phyloP scores from a whole-genome alignment of 2,888 invertebrate species.

The Diplazon laetatorius region DNA sequence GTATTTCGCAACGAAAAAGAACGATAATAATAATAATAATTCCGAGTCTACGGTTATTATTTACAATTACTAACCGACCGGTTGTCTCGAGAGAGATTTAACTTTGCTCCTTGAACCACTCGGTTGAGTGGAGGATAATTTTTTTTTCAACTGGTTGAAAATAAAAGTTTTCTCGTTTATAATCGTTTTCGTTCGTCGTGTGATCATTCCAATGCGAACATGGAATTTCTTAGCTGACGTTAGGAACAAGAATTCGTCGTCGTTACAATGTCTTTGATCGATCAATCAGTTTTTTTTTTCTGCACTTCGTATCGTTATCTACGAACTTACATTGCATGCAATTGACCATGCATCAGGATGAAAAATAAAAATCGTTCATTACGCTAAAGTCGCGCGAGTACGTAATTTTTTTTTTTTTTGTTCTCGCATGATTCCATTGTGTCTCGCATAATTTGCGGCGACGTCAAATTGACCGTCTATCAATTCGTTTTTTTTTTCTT shows the following conservation, averaged over 20 bases:
- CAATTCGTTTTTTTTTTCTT: background rate
- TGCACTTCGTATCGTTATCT: conserved; percentile 12
- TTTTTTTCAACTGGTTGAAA: background rate
- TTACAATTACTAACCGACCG: conserved; percentile 7
- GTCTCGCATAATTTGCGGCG: conserved; percentile 26
- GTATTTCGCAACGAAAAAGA: conserved; percentile 7
- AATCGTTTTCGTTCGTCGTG: conserved; percentile 2
- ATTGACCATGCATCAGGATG: background rate
- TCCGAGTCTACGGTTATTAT: background rate
- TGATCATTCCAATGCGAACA: conserved; percentile 14
- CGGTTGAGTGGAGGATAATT: background rate
- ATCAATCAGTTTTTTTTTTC: conserved; percentile 1
- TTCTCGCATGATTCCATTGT: background rate
- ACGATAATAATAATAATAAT: conserved; percentile 7
- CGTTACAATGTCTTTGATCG: conserved; percentile 33
- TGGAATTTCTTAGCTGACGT: conserved; percentile 32
- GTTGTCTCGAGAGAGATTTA: background rate
- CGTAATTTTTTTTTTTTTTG: background rate
- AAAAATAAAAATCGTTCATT: conserved; percentile 7
- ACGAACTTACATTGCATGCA: conserved; percentile 8
- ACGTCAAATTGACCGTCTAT: conserved; percentile 27
- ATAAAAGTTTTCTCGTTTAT: background rate
- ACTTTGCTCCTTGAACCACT: background rate
- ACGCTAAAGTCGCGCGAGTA: background rate
- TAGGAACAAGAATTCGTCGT: conserved; percentile 54